These are phyloP conservation scores for Ennomos fuscantarius DNA, from an alignment of 2,888 invertebrate genomes.

Conservation along the genomic window DNA sequence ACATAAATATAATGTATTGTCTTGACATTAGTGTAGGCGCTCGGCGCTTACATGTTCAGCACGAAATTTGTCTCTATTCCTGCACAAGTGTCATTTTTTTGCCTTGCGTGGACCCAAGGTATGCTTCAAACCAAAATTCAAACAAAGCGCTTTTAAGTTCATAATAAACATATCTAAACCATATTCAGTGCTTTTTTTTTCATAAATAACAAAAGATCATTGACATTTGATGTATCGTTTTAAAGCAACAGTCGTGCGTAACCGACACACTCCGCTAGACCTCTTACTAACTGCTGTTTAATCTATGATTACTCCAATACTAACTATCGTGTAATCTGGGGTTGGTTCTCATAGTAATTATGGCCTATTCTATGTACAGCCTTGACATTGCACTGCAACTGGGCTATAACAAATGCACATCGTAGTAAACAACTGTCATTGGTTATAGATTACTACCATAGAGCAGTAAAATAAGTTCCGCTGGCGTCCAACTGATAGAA, in stretches of 20 bases:
- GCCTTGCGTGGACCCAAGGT: too few species aligned
- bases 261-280: conserved; percentile 30
- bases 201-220: conserved; percentile 15
- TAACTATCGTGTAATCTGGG: conserved; percentile 11
- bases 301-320: background rate
- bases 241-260: conserved; percentile 27
- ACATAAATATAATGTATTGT: too few species aligned
- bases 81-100: too few species aligned
- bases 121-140: too few species aligned
- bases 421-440: conserved; percentile 8
- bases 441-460: background rate
- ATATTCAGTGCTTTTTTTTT: background rate
- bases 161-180: too few species aligned
- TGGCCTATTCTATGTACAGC: conserved; percentile 19
- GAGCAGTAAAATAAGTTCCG: background rate
- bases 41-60: too few species aligned
- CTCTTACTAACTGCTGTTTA: conserved; percentile 2
- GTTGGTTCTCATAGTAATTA: conserved; percentile 5
- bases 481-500: too few species aligned
- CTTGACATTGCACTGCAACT: conserved; percentile 37
- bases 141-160: too few species aligned
- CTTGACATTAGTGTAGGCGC: too few species aligned
- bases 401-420: conserved; percentile 9
- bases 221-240: conserved; percentile 11
- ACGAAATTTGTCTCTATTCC: too few species aligned